Conservation (phyloP, 2,113 vertebrate species). For the Megaleporinus macrocephalus region DNA sequence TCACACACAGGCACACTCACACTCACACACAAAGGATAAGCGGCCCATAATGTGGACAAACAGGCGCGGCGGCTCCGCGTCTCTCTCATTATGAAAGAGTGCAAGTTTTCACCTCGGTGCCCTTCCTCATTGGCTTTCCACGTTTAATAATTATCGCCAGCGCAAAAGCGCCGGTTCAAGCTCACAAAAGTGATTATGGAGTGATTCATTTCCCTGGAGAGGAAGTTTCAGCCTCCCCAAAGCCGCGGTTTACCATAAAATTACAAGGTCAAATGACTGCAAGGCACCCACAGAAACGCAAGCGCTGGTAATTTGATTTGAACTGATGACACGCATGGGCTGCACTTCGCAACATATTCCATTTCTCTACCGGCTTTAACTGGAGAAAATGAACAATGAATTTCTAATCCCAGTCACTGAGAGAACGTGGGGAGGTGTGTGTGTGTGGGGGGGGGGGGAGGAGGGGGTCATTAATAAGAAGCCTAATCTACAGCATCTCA, state of each 20-base stretch:
- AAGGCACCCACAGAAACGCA: slow-evolving; percentile 28
- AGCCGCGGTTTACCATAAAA: slow-evolving; percentile 46
- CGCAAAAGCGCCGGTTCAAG: slow-evolving; percentile 37
- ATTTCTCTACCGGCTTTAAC: slow-evolving; percentile 36
- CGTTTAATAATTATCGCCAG: slow-evolving; percentile 54
- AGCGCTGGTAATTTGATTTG: slow-evolving; percentile 44
- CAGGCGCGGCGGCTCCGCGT: slow-evolving; percentile 18
- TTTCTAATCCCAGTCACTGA: slow-evolving; percentile 37
- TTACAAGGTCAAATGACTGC: slow-evolving; percentile 53
- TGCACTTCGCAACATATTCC: slow-evolving; percentile 31
- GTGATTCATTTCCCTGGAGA: slow-evolving; percentile 53
- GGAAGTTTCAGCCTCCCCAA: slow-evolving; percentile 38
- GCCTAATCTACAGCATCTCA: too few relatives aligned
- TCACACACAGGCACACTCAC: slow-evolving; percentile 23
- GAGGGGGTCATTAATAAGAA: neutral
- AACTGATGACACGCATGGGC: slow-evolving; percentile 43
- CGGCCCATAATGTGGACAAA: slow-evolving; percentile 9
- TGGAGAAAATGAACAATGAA: slow-evolving; percentile 39
- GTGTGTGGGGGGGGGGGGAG: slow-evolving; percentile 20
- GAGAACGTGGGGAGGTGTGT: neutral
- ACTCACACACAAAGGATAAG: slow-evolving; percentile 6
- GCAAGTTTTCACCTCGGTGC: slow-evolving; percentile 46
- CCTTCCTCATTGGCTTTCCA: slow-evolving; percentile 49
- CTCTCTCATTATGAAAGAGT: slow-evolving; percentile 47
- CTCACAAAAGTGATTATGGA: slow-evolving; percentile 52